Evolutionary conservation across 1,140 invertebrate genomes (phyloP), one percentile per base, ranked within the genome.

Genomic region (Charaxes varanes): DNA sequence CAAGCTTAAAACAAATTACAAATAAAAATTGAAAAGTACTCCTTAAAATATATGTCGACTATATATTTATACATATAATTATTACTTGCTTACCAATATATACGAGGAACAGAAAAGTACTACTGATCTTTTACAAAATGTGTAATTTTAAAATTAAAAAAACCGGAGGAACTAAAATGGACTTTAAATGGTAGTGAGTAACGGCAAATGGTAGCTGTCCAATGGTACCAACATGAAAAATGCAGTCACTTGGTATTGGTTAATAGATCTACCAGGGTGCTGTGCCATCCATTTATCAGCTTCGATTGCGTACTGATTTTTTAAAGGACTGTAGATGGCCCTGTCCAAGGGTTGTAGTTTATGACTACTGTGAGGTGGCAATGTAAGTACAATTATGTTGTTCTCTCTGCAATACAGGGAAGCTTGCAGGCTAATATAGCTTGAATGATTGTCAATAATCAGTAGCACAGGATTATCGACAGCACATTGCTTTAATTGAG

Each of bases 361-460:
- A 28, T 28, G 31, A 28, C 41, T 43, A 5, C 41, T 7, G 17
- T 42, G 30, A 6, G 16, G 15, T 28, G 31, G 26, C 4, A 44
- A n/a, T 1, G 18, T 30, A n/a, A 40, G 11, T 5, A 21, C n/a
- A 4, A 40, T 13, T 13, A 40, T 40, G 6, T 40, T 27, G 6
- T 35, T 22, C 15, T 32, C n/a, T n/a, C n/a, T n/a, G n/a, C n/a
- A n/a, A n/a, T n/a, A n/a, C n/a, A n/a, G n/a, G n/a, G n/a, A n/a
- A n/a, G n/a, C n/a, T n/a, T n/a, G n/a, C n/a, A n/a, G n/a, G n/a
- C n/a, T n/a, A n/a, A n/a, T n/a, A n/a, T n/a, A n/a, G n/a, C n/a
- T n/a, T n/a, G n/a, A n/a, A n/a, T n/a, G n/a, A n/a, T n/a, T n/a
- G n/a, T n/a, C n/a, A n/a, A n/a, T n/a, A n/a, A n/a, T n/a, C n/a